phyloP scores from a whole-genome alignment of 1,140 invertebrate species.

The Atopsyche davidsoni region DNA sequence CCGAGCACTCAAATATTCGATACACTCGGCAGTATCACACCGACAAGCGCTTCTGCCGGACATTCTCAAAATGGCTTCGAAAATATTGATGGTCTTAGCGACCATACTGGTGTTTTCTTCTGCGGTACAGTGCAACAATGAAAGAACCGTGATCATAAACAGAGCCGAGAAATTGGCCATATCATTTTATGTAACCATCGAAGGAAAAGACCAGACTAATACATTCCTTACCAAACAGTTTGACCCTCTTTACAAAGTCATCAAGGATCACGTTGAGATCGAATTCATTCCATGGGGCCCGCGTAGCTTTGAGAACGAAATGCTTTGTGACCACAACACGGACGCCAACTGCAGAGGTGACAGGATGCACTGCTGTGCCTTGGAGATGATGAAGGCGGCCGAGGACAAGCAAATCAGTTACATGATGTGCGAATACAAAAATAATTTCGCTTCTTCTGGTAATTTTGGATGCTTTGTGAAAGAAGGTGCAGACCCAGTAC shows the following conservation, averaged over 20 bases:
- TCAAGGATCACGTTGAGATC: constrained; percentile 35
- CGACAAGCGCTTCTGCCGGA: too few relatives aligned
- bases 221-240: constrained; percentile 35
- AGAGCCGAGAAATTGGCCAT: constrained; percentile 35
- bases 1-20: too few relatives aligned
- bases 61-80: too few relatives aligned
- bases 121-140: too few relatives aligned
- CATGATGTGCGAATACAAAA: constrained; percentile 39
- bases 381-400: constrained; percentile 33
- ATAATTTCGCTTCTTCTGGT: constrained; percentile 10
- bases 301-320: too few relatives aligned
- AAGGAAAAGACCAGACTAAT: too few relatives aligned
- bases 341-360: constrained; percentile 40
- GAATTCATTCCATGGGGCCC: constrained; percentile 41
- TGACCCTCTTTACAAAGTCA: constrained; percentile 32
- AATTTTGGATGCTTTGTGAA: constrained; percentile 18
- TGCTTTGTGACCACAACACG: too few relatives aligned
- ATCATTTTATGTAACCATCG: constrained; percentile 34
- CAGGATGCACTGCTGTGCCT: constrained; percentile 38
- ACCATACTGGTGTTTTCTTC: too few relatives aligned
- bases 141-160: too few relatives aligned
- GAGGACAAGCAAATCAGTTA: constrained; percentile 36
- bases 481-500: constrained; percentile 4
- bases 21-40: too few relatives aligned
- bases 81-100: too few relatives aligned